Conservation (phyloP, 2,797 vertebrate species). For the Phyllotis vaccarum region DNA sequence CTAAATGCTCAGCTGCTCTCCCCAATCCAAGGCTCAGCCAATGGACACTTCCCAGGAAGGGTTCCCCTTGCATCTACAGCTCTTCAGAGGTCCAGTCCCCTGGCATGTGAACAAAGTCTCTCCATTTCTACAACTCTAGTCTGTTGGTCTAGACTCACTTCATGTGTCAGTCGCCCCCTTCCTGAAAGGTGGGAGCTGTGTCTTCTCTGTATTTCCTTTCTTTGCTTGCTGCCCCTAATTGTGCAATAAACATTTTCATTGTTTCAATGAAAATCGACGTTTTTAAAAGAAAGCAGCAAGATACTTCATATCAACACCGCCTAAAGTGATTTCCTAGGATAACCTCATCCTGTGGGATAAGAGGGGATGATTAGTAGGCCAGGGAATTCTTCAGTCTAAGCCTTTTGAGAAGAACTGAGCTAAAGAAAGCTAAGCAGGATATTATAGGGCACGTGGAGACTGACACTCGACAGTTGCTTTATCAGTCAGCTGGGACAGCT, state of each 20-base stretch:
- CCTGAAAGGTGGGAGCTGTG: not conserved
- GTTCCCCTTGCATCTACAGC: not conserved
- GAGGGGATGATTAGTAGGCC: not conserved
- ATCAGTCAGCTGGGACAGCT: not conserved
- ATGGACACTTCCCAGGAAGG: not conserved
- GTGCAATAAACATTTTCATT: not conserved
- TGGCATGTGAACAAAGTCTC: not conserved
- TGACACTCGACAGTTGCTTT: not conserved
- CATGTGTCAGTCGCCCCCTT: rapidly evolving
- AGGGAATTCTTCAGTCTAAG: not conserved
- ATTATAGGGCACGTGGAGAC: slow-evolving; percentile 15
- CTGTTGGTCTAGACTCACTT: not conserved
- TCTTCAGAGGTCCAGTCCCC: not conserved
- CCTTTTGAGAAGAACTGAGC: not conserved
- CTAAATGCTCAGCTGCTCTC: not conserved
- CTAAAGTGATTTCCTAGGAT: not conserved
- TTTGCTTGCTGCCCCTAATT: not conserved
- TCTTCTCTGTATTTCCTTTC: not conserved
- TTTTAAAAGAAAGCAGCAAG: not conserved
- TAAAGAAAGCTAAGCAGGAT: not conserved
- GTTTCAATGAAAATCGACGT: slow-evolving; percentile 11
- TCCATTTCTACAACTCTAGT: not conserved
- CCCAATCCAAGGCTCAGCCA: not conserved
- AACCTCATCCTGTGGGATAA: not conserved
- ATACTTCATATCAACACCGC: not conserved